Percentiles rank a stretch among this genome's conserved stretches.
Evolutionary conservation across 2,113 vertebrate species (phyloP).

Genomic region (Vanacampus margaritifer): DNA sequence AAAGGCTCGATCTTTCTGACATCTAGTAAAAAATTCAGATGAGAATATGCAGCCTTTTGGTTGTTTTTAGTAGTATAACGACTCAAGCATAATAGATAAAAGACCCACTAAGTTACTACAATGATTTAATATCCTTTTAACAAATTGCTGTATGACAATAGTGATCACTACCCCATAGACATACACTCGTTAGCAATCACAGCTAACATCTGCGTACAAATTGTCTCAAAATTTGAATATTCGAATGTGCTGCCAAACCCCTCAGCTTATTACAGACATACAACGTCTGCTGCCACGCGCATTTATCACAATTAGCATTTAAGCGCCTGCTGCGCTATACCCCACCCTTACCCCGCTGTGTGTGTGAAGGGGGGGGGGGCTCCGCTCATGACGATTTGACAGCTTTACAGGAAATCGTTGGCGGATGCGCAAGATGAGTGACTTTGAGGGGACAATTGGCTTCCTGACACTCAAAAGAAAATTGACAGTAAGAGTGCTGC

Average conservation of each 20-base stretch:
- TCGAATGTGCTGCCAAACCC: constrained; percentile 32
- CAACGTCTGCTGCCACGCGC: constrained; percentile 23
- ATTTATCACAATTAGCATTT: constrained; percentile 64
- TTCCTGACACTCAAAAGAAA: constrained; percentile 27
- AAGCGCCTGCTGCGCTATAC: constrained; percentile 18
- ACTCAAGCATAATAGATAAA: too few species aligned
- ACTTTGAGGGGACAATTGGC: constrained; percentile 33
- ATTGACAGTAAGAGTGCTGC: constrained; percentile 4
- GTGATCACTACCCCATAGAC: constrained; percentile 13
- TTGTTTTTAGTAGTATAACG: too few species aligned
- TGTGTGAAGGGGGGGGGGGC: constrained; percentile 12
- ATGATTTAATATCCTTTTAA: not conserved
- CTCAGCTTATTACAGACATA: constrained; percentile 44
- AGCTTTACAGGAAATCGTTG: constrained; percentile 61
- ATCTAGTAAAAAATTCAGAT: too few species aligned
- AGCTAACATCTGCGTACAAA: constrained; percentile 33
- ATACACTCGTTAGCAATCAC: not conserved
- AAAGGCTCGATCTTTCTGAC: too few species aligned
- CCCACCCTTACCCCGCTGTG: constrained; percentile 25
- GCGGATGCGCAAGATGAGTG: constrained; percentile 40
- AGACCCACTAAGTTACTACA: too few species aligned
- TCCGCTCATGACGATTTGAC: constrained; percentile 40
- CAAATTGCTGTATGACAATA: constrained; percentile 1
- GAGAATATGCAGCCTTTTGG: too few species aligned
- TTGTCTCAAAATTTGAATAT: constrained; percentile 42